A percentile compares a stretch with the other conserved stretches of the same genome.
Conservation (phyloP, 37 sponge, comb jelly and placozoan species). For the Eunapius fragilis region DNA sequence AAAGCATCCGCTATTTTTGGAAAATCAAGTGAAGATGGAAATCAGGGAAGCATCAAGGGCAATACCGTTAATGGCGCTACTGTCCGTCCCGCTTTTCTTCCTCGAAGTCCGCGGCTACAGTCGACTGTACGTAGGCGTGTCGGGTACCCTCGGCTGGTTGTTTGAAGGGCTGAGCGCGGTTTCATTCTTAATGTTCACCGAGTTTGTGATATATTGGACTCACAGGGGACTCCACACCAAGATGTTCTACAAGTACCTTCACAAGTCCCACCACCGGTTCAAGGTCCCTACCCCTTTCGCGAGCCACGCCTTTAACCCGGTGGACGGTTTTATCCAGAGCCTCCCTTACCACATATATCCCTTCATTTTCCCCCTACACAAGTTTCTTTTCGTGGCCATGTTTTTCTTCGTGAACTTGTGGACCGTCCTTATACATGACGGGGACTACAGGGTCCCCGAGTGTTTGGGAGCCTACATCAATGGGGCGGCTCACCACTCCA, state of each 20-base stretch:
- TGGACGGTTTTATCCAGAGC: constrained; percentile 89
- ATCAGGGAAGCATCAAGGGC: constrained; percentile 47
- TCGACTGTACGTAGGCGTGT: constrained; percentile 60
- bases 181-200: constrained; percentile 82
- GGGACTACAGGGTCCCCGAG: constrained; percentile 70
- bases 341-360: constrained; percentile 86
- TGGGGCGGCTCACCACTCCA: constrained; percentile 92
- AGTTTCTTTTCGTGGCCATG: constrained; percentile 63
- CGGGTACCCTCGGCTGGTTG: constrained; percentile 37
- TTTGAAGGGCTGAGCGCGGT: constrained; percentile 42
- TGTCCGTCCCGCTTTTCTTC: constrained; percentile 53
- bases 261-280: constrained; percentile 88
- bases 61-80: constrained; percentile 57
- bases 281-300: constrained; percentile 91
- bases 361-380: constrained; percentile 86
- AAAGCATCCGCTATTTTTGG: constrained; percentile 70
- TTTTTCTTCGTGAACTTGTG: constrained; percentile 86
- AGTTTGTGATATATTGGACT: constrained; percentile 84
- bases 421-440: constrained; percentile 91
- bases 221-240: constrained; percentile 76
- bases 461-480: constrained; percentile 68
- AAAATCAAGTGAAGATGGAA: constrained; percentile 78
- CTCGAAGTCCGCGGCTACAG: constrained; percentile 80
- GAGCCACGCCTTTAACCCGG: constrained; percentile 89
- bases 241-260: constrained; percentile 73